Percentiles rank a stretch among this genome's conserved stretches.
Conservation (phyloP, 2,888 invertebrate species). For the Lasioglossum villosulum region DNA sequence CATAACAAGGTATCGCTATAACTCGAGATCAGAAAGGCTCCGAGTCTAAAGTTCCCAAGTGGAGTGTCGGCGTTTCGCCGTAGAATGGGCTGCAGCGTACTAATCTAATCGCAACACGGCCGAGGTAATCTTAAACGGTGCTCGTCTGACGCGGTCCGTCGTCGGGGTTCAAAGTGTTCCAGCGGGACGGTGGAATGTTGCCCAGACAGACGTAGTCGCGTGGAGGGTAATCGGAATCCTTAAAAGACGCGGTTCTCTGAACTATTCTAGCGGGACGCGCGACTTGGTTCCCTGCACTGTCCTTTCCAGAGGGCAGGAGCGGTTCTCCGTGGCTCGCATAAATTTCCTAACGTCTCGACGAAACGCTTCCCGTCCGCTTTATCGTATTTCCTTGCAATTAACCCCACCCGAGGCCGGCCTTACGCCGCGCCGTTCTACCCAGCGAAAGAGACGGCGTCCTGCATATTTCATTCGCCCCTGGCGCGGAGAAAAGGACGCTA, state of each 20-base stretch:
- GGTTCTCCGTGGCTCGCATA: conserved; percentile 55
- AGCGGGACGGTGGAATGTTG: not conserved
- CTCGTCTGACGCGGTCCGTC: not conserved
- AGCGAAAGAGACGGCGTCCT: conserved; percentile 68
- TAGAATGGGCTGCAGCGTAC: not conserved
- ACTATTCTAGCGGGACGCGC: conserved; percentile 31
- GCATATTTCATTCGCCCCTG: conserved; percentile 76
- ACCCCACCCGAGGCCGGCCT: conserved; percentile 62
- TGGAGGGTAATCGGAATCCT: conserved; percentile 59
- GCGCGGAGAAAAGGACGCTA: conserved; percentile 49
- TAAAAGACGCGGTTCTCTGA: conserved; percentile 51
- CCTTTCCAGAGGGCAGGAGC: not conserved
- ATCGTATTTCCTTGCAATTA: conserved; percentile 80
- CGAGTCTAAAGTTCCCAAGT: not conserved
- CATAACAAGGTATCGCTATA: not conserved
- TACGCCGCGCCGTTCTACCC: conserved; percentile 26
- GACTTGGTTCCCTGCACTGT: not conserved
- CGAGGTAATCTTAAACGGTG: not conserved
- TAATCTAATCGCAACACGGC: not conserved
- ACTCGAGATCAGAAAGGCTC: not conserved
- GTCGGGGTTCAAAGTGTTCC: not conserved
- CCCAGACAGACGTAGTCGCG: not conserved
- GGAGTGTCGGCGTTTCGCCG: not conserved
- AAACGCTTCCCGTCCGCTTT: conserved; percentile 71
- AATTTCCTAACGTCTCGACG: conserved; percentile 70